Evolutionary conservation across 2,797 vertebrate genomes (phyloP).

Genomic region (Varecia variegata): DNA sequence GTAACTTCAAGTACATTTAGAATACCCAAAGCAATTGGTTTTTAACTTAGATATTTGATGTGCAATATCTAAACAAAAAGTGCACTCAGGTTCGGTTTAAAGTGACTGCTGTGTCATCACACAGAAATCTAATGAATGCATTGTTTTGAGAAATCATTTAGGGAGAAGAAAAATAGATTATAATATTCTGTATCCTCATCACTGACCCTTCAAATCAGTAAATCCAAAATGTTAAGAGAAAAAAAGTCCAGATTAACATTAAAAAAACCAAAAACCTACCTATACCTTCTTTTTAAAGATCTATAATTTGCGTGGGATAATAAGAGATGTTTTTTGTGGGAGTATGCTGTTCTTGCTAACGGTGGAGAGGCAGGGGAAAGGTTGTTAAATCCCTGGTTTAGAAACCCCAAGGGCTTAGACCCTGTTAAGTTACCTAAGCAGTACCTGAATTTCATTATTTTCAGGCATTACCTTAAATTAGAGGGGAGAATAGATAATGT

Average conservation of each 20-base stretch:
- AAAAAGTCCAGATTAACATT: not conserved
- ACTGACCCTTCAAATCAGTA: constrained; percentile 1
- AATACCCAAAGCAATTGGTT: constrained; percentile 51
- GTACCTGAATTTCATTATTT: constrained; percentile 27
- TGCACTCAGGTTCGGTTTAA: not conserved
- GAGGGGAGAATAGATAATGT: not conserved
- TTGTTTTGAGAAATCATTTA: constrained; percentile 47
- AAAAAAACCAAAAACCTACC: not conserved
- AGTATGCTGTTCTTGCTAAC: not conserved
- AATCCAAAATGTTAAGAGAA: not conserved
- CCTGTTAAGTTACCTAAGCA: constrained; percentile 21
- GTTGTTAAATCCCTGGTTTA: not conserved
- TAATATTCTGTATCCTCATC: constrained; percentile 8
- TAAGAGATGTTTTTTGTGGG: not conserved
- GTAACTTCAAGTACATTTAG: constrained; percentile 41
- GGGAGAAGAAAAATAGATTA: constrained; percentile 39
- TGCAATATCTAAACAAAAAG: constrained; percentile 22
- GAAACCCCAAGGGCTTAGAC: not conserved
- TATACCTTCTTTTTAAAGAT: constrained; percentile 39
- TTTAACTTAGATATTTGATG: constrained; percentile 19
- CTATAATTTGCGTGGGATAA: not conserved
- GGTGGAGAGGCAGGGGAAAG: not conserved
- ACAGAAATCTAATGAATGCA: constrained; percentile 35
- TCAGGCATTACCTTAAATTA: constrained; percentile 9
- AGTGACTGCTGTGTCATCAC: constrained; percentile 59